phyloP scores from a whole-genome alignment of 2,888 invertebrate genomes.

The Prosopocoilus inquinatus region DNA sequence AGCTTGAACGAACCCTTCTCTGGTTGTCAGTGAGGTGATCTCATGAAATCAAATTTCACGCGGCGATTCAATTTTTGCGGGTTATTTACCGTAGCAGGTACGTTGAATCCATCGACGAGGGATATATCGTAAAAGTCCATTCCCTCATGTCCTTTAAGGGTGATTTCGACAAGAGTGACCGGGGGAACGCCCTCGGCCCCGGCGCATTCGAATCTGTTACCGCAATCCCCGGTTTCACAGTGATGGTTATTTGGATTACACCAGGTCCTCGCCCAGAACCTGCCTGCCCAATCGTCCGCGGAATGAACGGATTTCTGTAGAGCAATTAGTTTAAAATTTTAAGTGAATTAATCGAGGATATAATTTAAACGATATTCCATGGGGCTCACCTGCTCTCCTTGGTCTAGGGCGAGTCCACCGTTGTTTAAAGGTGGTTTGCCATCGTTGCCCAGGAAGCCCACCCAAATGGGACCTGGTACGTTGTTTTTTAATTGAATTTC shows the following conservation, averaged over 20 bases:
- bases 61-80: not conserved
- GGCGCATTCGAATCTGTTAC: slow-evolving; percentile 40
- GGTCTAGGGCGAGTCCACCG: not conserved
- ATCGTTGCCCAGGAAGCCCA: not conserved
- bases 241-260: slow-evolving; percentile 38
- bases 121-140: slow-evolving; percentile 51
- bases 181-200: slow-evolving; percentile 47
- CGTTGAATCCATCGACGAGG: slow-evolving; percentile 51
- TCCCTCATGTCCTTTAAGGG: slow-evolving; percentile 39
- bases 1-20: no score
- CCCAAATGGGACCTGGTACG: not conserved
- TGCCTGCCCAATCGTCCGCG: slow-evolving; percentile 46
- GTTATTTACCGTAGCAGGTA: slow-evolving; percentile 33
- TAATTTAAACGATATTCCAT: not conserved
- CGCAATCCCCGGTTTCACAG: slow-evolving; percentile 43
- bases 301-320: slow-evolving; percentile 30
- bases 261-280: slow-evolving; percentile 51
- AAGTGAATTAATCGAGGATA: slow-evolving; percentile 5
- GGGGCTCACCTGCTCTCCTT: not conserved
- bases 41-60: no score
- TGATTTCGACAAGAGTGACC: slow-evolving; percentile 49
- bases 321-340: slow-evolving; percentile 2
- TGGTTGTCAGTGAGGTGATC: no score
- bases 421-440: not conserved
- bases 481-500: not conserved